Evolutionary conservation across 2,888 invertebrate genomes (phyloP), one percentile per base, ranked within the genome.

Genomic region (Stenurella melanura): DNA sequence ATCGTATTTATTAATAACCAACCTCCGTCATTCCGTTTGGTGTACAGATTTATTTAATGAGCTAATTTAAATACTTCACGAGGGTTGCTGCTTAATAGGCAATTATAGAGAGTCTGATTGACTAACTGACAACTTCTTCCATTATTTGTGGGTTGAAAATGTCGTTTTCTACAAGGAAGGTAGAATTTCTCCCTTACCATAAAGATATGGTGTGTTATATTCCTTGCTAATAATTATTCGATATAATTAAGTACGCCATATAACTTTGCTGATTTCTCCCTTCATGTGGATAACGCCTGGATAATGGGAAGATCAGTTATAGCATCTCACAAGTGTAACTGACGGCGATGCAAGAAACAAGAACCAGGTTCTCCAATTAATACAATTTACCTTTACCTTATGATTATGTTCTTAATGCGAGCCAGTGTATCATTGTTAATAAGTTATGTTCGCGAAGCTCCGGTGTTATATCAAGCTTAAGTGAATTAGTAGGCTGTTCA

Each of bases 351-450:
- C 50, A 2, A n/a, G 6, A 15, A 50, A 50, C 42, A 42, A 42
- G 12, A 12, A 38, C 19, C 10, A 60, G 60, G 30, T 21, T 30
- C 30, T 60, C 60, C 15, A 60, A 60, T 26, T 60, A 12, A 26
- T n/a, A 60, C 15, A n/a, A 50, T 17, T 21, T 58, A 58, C 21
- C 30, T 6, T 34, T 26, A 19, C 21, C 5, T 58, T 58, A 21
- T 18, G 19, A 58, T 58, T 58, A 58, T 18, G 19, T 11, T 60
- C 60, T 26, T n/a, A 12, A 21, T 58, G 15, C 15, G 21, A 50
- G n/a, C 50, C 21, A 19, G 26, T 26, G 15, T 60, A 60, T 30
- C 21, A 26, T 60, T 21, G 21, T 60, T 60, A 60, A 60, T 26
- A 15, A 30, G 26, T 60, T 60, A 60, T n/a, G 11, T 9, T 60